Evolutionary conservation across 2,888 invertebrate species (phyloP).

Genomic region (Sinopyrophorus schimmeli): DNA sequence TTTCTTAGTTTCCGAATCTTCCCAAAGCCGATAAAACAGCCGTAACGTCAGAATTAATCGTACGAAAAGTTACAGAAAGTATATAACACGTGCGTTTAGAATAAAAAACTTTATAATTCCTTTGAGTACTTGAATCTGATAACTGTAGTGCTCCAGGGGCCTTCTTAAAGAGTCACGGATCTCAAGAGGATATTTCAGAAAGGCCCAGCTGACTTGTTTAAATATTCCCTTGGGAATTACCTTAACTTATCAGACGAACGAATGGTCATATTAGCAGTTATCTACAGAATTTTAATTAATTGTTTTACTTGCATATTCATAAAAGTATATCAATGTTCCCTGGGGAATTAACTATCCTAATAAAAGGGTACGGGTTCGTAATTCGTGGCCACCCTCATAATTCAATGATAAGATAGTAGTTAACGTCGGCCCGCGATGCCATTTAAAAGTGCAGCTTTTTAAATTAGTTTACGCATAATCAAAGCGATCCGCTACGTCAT

Average conservation of each 20-base stretch:
- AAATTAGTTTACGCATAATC: slow-evolving; percentile 21
- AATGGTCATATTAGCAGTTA: slow-evolving; percentile 38
- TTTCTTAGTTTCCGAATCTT: too few species aligned
- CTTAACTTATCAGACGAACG: slow-evolving; percentile 47
- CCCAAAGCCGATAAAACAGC: too few species aligned
- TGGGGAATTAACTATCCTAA: slow-evolving; percentile 40
- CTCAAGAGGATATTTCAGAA: slow-evolving; percentile 48
- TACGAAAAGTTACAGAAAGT: slow-evolving; percentile 20
- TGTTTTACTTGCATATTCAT: slow-evolving; percentile 50
- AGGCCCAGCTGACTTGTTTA: slow-evolving; percentile 53
- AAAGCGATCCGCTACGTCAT: too few species aligned
- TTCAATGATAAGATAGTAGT: slow-evolving; percentile 43
- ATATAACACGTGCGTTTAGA: slow-evolving; percentile 16
- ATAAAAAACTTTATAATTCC: slow-evolving; percentile 48
- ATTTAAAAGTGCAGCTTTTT: slow-evolving; percentile 35
- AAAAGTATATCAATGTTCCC: slow-evolving; percentile 50
- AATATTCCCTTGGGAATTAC: slow-evolving; percentile 53
- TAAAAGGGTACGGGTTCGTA: slow-evolving; percentile 35
- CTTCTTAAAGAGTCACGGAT: slow-evolving; percentile 43
- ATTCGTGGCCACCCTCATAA: slow-evolving; percentile 37
- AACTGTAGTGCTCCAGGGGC: slow-evolving; percentile 43
- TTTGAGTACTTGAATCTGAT: slow-evolving; percentile 45
- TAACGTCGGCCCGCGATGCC: slow-evolving; percentile 23
- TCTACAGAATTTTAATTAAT: slow-evolving; percentile 48
- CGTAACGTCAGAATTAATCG: too few species aligned